phyloP scores from a whole-genome alignment of 2,888 invertebrate species.

The Eupithecia exiguata region DNA sequence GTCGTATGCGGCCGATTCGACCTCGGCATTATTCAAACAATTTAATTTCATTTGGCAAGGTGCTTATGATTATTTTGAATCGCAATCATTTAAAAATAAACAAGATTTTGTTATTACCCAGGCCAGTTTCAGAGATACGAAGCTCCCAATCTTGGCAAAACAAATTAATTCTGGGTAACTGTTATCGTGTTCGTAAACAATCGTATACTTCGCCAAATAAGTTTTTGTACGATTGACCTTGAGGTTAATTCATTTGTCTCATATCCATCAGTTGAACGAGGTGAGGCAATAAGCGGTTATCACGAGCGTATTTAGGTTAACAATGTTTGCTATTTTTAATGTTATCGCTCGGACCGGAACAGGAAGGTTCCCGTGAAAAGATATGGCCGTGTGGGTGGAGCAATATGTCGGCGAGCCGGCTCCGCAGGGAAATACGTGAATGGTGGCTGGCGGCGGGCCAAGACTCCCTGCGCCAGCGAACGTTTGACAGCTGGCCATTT shows the following conservation, averaged over 20 bases:
- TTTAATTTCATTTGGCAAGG: slow-evolving; percentile 41
- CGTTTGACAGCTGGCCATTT: slow-evolving; percentile 56
- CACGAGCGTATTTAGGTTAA: slow-evolving; percentile 32
- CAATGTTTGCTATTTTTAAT: slow-evolving; percentile 40
- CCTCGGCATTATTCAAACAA: slow-evolving; percentile 42
- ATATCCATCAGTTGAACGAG: slow-evolving; percentile 25
- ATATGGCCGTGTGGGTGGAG: slow-evolving; percentile 55
- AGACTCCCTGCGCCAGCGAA: slow-evolving; percentile 49
- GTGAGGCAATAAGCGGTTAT: slow-evolving; percentile 18
- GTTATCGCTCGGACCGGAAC: slow-evolving; percentile 61
- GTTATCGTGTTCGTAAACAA: slow-evolving; percentile 19
- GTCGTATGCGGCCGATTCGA: slow-evolving; percentile 42
- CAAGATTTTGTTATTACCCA: slow-evolving; percentile 8
- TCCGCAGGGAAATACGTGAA: slow-evolving; percentile 58
- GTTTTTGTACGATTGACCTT: slow-evolving; percentile 26
- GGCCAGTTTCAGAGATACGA: slow-evolving; percentile 1
- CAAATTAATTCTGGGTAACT: slow-evolving; percentile 18
- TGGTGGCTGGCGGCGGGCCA: slow-evolving; percentile 60
- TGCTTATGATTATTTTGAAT: slow-evolving; percentile 5
- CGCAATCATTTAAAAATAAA: slow-evolving; percentile 18
- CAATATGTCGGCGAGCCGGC: slow-evolving; percentile 52
- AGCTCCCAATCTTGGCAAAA: slow-evolving; percentile 9
- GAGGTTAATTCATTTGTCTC: slow-evolving; percentile 27
- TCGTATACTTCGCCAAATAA: slow-evolving; percentile 20
- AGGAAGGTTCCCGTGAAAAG: slow-evolving; percentile 61